Percentiles rank a stretch among this genome's conserved stretches.
phyloP scores from a whole-genome alignment of 2,113 vertebrate species.

The Tiliqua scincoides region DNA sequence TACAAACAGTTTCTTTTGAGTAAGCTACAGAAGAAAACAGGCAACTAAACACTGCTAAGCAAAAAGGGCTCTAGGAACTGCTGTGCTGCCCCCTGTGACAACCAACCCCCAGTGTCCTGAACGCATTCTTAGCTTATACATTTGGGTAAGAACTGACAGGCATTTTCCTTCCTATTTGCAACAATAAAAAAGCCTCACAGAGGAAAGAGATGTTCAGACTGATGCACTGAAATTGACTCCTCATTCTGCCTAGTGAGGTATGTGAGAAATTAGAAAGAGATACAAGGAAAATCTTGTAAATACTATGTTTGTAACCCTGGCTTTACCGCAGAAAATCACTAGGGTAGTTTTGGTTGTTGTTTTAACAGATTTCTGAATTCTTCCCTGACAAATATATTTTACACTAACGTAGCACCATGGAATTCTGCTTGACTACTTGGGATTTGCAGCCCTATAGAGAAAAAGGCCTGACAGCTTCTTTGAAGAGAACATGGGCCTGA shows the following conservation, averaged over 20 bases:
- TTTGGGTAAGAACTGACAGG: slow-evolving; percentile 28
- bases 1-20: slow-evolving; percentile 48
- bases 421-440: slow-evolving; percentile 8
- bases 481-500: slow-evolving; percentile 23
- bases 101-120: slow-evolving; percentile 20
- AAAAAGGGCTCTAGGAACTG: slow-evolving; percentile 51
- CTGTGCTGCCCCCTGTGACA: slow-evolving; percentile 54
- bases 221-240: slow-evolving; percentile 47
- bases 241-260: slow-evolving; percentile 45
- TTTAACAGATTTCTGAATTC: slow-evolving; percentile 33
- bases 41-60: slow-evolving; percentile 53
- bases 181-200: slow-evolving; percentile 11
- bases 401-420: not conserved
- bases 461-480: not conserved
- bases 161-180: not conserved
- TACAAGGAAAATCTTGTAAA: slow-evolving; percentile 51
- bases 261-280: slow-evolving; percentile 57
- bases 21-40: slow-evolving; percentile 55
- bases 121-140: slow-evolving; percentile 17
- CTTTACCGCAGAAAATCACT: slow-evolving; percentile 48
- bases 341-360: not conserved
- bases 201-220: slow-evolving; percentile 43
- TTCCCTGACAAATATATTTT: slow-evolving; percentile 25
- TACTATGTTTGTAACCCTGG: slow-evolving; percentile 29
- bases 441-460: not conserved